These are phyloP conservation scores for Cyphomyrus plagiostoma DNA, from an alignment of 2,113 vertebrate genomes.

Conservation along the genomic window DNA sequence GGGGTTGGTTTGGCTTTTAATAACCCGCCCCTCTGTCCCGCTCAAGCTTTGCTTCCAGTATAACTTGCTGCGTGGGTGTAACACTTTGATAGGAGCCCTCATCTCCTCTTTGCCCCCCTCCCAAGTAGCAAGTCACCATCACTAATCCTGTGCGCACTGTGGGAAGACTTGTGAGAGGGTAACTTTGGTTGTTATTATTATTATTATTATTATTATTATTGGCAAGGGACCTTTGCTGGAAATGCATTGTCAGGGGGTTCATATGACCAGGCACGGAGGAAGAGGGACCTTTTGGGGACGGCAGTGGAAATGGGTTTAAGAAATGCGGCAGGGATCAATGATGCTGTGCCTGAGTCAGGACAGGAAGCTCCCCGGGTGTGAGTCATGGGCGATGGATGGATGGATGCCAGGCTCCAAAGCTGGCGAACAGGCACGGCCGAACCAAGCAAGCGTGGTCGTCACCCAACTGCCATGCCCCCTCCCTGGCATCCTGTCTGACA, in stretches of 20 bases:
- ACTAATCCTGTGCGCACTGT: not conserved
- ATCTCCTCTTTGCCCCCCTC: not conserved
- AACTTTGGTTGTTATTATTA: not conserved
- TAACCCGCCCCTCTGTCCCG: constrained; percentile 37
- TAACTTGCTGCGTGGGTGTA: not conserved
- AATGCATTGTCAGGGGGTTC: not conserved
- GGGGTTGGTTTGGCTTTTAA: constrained; percentile 45
- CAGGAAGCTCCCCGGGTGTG: not conserved
- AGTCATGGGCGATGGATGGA: not conserved
- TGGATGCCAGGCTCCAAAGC: not conserved
- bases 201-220: not conserved
- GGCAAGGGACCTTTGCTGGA: not conserved
- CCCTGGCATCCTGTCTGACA: not conserved
- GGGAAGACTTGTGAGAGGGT: not conserved
- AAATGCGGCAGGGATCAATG: not conserved
- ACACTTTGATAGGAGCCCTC: not conserved
- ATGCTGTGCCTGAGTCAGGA: not conserved
- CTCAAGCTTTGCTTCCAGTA: not conserved
- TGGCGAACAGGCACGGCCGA: not conserved
- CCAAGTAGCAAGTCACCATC: not conserved
- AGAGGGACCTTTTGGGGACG: not conserved
- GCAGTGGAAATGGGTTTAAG: not conserved
- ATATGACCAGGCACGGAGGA: not conserved
- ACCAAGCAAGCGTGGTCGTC: not conserved
- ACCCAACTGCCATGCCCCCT: not conserved